Base-by-base conservation (phyloP, 2,113 vertebrate genomes). In the Austrofundulus limnaeus region DNA sequence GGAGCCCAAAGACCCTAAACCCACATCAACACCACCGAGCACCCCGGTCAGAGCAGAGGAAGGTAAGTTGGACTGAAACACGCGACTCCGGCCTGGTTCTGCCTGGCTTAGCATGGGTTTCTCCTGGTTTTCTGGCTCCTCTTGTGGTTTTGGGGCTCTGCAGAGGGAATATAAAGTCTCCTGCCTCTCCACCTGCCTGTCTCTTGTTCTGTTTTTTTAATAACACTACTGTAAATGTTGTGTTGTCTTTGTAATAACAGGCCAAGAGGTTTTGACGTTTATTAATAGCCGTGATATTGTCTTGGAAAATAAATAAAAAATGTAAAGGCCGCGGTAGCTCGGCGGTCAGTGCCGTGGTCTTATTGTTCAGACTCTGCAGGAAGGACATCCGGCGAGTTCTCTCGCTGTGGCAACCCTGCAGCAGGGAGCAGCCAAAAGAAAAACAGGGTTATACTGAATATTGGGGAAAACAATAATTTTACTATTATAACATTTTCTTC, bases 31-130 rank as follows among this genome's bases (percentile, higher is more conserved):
- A 0, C 96, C 96, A 15, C 95, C 96, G 62, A 95, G 95, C 59
- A 95, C 95, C 15, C 96, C 95, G 0, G 70, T 94, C 71, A 92
- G 92, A 88, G 87, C 90, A 70, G 96, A 96, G 71, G 96, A 98
- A 94, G 97, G 97, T 99, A 95, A 11, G 95, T 83, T 21, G 12
- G 5, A 62, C 64, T 19, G 42, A 49, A 25, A 8, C 11, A 31
- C 13, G 11, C 5, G 25, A 21, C 19, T 52, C 5, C 11, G 20
- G 24, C 25, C 43, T 25, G 8, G 25, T 45, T 43, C 58, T 37
- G 79, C 61, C 61, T 63, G 74, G 60, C 54, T 57, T 57, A 60
- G 85, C 88, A 85, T 89, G 88, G 79, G 54, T 77, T 66, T 64
- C 31, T 60, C 50, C 15, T 19, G 37, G 68, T 42, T 54, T 48